phyloP scores from a whole-genome alignment of 2,888 invertebrate species.

The Chymomyza amoena region DNA sequence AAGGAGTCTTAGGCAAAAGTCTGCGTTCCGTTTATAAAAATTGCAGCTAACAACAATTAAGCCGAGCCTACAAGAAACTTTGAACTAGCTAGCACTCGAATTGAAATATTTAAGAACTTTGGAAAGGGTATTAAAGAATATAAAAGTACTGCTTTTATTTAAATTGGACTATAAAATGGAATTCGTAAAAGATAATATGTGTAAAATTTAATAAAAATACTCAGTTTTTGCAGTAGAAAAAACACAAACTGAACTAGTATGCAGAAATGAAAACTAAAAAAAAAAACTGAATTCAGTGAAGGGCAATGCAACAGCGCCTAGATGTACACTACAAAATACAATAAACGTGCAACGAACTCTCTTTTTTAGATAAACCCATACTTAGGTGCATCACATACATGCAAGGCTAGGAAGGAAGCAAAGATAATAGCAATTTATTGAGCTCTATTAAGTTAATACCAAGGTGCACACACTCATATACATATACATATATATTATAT shows the following conservation, averaged over 20 bases:
- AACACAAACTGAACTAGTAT: conserved; percentile 5
- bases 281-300: not conserved
- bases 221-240: not conserved
- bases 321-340: conserved; percentile 42
- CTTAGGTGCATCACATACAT: conserved; percentile 54
- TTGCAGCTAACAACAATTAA: too few species aligned
- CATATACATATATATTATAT: too few species aligned
- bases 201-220: not conserved
- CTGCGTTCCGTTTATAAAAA: too few species aligned
- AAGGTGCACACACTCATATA: not conserved
- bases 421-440: conserved; percentile 7
- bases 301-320: not conserved
- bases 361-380: conserved; percentile 30
- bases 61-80: too few species aligned
- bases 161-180: not conserved
- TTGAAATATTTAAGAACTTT: not conserved
- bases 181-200: not conserved
- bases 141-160: not conserved
- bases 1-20: too few species aligned
- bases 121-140: not conserved
- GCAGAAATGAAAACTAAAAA: not conserved
- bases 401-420: not conserved
- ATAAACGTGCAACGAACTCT: conserved; percentile 68
- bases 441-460: conserved; percentile 15
- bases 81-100: not conserved